Conservation (phyloP, 2,113 vertebrate genomes). For the Engraulis encrasicolus region DNA sequence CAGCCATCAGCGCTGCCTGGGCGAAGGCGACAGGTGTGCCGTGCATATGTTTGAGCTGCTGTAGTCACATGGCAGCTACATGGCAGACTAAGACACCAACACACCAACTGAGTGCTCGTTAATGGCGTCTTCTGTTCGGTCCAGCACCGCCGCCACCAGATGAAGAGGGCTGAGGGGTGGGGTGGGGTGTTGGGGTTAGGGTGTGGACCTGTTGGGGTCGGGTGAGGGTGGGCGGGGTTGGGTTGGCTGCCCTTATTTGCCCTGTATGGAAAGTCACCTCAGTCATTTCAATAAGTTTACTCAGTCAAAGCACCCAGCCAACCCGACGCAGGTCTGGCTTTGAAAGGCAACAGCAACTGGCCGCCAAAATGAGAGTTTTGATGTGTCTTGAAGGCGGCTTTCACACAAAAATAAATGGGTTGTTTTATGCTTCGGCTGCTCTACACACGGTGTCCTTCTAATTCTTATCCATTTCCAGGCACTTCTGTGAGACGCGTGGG, state of each 20-base stretch:
- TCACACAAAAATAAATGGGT: neutral
- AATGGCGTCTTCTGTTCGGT: slow-evolving; percentile 70
- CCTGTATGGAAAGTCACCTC: slow-evolving; percentile 3
- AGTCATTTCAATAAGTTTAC: neutral
- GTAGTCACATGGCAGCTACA: slow-evolving; percentile 72
- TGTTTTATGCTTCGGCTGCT: no score
- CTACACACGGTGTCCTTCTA: neutral
- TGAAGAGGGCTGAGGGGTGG: no score
- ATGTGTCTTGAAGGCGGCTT: neutral
- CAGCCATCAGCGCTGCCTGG: slow-evolving; percentile 36
- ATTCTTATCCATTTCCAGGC: neutral
- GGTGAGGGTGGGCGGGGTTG: neutral
- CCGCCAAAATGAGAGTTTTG: neutral
- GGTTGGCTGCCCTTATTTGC: neutral
- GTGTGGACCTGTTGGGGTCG: neutral
- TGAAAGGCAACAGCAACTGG: neutral
- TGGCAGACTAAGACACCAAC: slow-evolving; percentile 72
- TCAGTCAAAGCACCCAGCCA: neutral
- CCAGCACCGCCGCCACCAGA: neutral
- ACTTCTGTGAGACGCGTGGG: neutral
- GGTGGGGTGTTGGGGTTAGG: slow-evolving; percentile 43
- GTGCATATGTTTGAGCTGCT: slow-evolving; percentile 60
- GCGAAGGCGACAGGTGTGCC: slow-evolving; percentile 72
- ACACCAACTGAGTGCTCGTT: slow-evolving; percentile 73
- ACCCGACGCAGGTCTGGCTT: neutral